Percentiles rank a stretch among this genome's conserved stretches.
These are phyloP conservation scores for Dascyllus trimaculatus DNA, from an alignment of 2,113 vertebrate genomes.

Conservation along the genomic window DNA sequence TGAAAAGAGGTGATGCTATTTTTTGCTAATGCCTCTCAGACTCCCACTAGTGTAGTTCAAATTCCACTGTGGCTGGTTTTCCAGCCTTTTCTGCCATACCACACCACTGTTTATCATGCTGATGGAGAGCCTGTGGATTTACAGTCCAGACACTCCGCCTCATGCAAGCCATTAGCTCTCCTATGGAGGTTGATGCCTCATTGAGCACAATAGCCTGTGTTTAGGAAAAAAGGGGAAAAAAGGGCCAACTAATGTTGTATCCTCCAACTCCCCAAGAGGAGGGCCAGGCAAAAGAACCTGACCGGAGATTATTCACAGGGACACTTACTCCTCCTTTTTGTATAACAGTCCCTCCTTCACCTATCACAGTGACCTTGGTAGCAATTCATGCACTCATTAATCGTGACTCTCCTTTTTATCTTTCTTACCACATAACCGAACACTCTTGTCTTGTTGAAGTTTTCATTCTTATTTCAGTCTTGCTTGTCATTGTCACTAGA, in stretches of 20 bases:
- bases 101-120: slow-evolving; percentile 43
- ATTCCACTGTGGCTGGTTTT: not conserved
- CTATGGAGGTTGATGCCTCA: slow-evolving; percentile 55
- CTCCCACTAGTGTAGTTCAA: not conserved
- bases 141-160: slow-evolving; percentile 57
- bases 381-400: slow-evolving; percentile 5
- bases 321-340: slow-evolving; percentile 25
- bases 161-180: slow-evolving; percentile 50
- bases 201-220: slow-evolving; percentile 58
- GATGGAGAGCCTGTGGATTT: slow-evolving; percentile 55
- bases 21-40: not conserved
- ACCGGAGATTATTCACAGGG: slow-evolving; percentile 63
- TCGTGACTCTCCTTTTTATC: slow-evolving; percentile 1
- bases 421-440: not conserved
- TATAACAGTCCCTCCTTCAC: not conserved
- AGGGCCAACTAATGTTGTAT: slow-evolving; percentile 37
- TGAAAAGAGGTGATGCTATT: too few relatives aligned
- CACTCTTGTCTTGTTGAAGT: not conserved
- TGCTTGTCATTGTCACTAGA: too few relatives aligned
- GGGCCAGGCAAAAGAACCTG: not conserved
- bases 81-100: not conserved
- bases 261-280: slow-evolving; percentile 22
- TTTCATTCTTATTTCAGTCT: not conserved
- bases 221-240: not conserved
- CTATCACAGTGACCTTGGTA: slow-evolving; percentile 31